phyloP scores from a whole-genome alignment of 53 echinoderm and acorn worm genomes.

The Astropecten irregularis region DNA sequence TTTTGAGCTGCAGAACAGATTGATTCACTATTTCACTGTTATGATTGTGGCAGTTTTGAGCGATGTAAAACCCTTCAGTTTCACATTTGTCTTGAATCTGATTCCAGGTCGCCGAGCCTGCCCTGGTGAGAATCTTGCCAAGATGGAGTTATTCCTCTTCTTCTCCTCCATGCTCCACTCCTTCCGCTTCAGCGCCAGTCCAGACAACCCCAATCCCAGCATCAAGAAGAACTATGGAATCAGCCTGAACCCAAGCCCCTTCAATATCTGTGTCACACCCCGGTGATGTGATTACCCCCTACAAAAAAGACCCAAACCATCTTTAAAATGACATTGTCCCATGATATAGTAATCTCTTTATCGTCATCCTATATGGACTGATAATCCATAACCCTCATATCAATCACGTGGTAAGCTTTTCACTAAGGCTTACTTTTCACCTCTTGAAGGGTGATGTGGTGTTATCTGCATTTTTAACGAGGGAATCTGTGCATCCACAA shows the following conservation, averaged over 20 bases:
- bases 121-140: constrained; percentile 93
- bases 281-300: constrained; percentile 56
- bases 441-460: no score
- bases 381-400: no score
- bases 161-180: constrained; percentile 84
- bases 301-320: background rate
- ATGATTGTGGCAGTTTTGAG: no score
- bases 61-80: no score
- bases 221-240: constrained; percentile 98
- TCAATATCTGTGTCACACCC: constrained; percentile 74
- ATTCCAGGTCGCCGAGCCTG: constrained; percentile 87
- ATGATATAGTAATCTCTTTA: background rate
- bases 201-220: constrained; percentile 87
- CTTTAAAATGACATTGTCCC: background rate
- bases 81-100: no score
- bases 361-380: no score
- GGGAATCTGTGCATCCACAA: no score
- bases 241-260: constrained; percentile 94
- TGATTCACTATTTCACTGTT: no score
- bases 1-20: no score
- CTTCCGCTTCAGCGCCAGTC: constrained; percentile 71
- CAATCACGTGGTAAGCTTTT: no score
- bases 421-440: no score
- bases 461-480: no score
- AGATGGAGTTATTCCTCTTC: constrained; percentile 92